Conservation (phyloP, 1,140 invertebrate species). For the Telenomus remus region DNA sequence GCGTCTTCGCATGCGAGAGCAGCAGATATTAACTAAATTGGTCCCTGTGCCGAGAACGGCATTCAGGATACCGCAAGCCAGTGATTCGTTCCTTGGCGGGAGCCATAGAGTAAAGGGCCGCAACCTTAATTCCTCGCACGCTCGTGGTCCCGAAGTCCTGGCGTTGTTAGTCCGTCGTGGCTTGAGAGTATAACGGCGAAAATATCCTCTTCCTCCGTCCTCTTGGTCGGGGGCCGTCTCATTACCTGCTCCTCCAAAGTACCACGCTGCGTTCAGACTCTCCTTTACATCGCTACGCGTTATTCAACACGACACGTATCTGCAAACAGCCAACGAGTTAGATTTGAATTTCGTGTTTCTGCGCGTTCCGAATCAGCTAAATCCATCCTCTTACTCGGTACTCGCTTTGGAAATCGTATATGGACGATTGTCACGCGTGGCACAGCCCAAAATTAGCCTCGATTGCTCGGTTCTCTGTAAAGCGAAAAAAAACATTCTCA, state of each 20-base stretch:
- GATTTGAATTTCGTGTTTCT: constrained; percentile 3
- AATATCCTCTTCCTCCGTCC: constrained; percentile 64
- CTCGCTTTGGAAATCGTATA: too few species aligned
- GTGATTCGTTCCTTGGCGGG: constrained; percentile 54
- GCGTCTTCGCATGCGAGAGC: constrained; percentile 56
- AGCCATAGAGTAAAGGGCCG: constrained; percentile 52
- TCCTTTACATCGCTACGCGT: constrained; percentile 57
- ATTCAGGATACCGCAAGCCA: constrained; percentile 47
- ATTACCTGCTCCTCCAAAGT: constrained; percentile 72
- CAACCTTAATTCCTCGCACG: constrained; percentile 57
- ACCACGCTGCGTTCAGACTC: constrained; percentile 67
- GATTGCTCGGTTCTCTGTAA: too few species aligned
- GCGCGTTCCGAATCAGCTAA: neutral
- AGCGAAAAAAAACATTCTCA: too few species aligned
- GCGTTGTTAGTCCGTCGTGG: constrained; percentile 49
- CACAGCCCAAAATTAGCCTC: too few species aligned
- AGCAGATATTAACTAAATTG: constrained; percentile 66
- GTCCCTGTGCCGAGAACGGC: constrained; percentile 54
- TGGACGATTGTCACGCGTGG: too few species aligned
- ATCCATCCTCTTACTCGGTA: too few species aligned
- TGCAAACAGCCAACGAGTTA: constrained; percentile 13
- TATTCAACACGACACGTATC: constrained; percentile 55
- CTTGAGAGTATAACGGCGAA: constrained; percentile 39
- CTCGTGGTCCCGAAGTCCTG: constrained; percentile 47
- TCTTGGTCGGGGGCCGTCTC: constrained; percentile 76